These are phyloP conservation scores for Hypanus sabinus DNA, from an alignment of 2,113 vertebrate species.

Conservation along the genomic window DNA sequence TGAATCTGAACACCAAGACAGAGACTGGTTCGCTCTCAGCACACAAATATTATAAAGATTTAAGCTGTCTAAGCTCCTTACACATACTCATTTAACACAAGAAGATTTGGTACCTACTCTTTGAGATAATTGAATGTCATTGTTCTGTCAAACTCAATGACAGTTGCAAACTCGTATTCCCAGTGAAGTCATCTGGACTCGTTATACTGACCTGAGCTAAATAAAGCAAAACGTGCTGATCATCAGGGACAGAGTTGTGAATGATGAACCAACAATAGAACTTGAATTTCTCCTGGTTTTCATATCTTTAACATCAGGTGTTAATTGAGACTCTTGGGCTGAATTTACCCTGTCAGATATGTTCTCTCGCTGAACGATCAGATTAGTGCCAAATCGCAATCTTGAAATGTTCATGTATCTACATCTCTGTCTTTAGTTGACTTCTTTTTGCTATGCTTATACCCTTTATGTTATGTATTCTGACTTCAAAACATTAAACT, in stretches of 20 bases:
- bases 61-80: background rate
- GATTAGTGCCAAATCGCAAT: too few relatives aligned
- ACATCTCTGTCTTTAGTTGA: too few relatives aligned
- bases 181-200: background rate
- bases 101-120: slow-evolving; percentile 9
- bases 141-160: background rate
- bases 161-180: slow-evolving; percentile 18
- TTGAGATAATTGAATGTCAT: background rate
- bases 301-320: too few relatives aligned
- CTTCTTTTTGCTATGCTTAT: too few relatives aligned
- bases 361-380: too few relatives aligned
- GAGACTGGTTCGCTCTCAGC: background rate
- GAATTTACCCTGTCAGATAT: too few relatives aligned
- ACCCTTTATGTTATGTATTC: too few relatives aligned
- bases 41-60: background rate
- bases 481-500: too few relatives aligned
- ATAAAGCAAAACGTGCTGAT: background rate
- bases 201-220: background rate
- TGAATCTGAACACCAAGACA: background rate
- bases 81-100: background rate
- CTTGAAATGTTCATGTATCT: too few relatives aligned
- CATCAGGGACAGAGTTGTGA: background rate
- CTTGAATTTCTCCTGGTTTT: too few relatives aligned
- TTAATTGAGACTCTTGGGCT: too few relatives aligned
- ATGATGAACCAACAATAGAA: background rate